Percentiles rank a stretch among this genome's conserved stretches.
These are phyloP conservation scores for Euleptes europaea DNA, from an alignment of 2,113 vertebrate genomes.

Conservation along the genomic window DNA sequence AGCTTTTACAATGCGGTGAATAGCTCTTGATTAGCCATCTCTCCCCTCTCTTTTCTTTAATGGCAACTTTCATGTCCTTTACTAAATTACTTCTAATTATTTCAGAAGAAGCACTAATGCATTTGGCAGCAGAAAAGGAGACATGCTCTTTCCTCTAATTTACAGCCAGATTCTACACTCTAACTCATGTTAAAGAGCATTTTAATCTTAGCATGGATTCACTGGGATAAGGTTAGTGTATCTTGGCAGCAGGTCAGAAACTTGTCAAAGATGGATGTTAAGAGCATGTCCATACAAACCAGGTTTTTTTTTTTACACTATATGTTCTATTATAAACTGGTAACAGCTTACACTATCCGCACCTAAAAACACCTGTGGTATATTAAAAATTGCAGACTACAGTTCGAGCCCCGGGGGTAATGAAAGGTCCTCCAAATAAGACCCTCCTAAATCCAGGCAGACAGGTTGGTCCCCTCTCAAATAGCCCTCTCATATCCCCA, in stretches of 20 bases:
- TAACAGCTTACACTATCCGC: not conserved
- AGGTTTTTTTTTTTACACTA: not conserved
- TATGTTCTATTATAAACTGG: not conserved
- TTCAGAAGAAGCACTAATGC: conserved; percentile 21
- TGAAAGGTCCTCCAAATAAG: not conserved
- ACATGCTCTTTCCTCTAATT: conserved; percentile 19
- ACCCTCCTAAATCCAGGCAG: not conserved
- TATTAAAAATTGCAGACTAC: not conserved
- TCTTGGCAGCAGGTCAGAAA: conserved; percentile 1
- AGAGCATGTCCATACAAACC: not conserved
- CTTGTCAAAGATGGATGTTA: not conserved
- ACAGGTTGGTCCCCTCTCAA: not conserved
- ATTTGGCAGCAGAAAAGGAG: conserved; percentile 7
- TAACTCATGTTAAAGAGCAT: not conserved
- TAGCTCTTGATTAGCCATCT: not conserved
- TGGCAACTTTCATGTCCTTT: conserved; percentile 28
- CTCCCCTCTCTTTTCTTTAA: conserved; percentile 19
- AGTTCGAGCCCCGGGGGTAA: not conserved
- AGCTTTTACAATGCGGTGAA: not conserved
- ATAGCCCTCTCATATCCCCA: not conserved
- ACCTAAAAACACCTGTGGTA: not conserved
- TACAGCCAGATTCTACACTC: conserved; percentile 10
- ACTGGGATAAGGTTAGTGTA: not conserved
- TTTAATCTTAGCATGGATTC: conserved; percentile 5
- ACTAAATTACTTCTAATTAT: conserved; percentile 34